Base-by-base conservation (phyloP, 2,113 vertebrate genomes). In the Indicator indicator region DNA sequence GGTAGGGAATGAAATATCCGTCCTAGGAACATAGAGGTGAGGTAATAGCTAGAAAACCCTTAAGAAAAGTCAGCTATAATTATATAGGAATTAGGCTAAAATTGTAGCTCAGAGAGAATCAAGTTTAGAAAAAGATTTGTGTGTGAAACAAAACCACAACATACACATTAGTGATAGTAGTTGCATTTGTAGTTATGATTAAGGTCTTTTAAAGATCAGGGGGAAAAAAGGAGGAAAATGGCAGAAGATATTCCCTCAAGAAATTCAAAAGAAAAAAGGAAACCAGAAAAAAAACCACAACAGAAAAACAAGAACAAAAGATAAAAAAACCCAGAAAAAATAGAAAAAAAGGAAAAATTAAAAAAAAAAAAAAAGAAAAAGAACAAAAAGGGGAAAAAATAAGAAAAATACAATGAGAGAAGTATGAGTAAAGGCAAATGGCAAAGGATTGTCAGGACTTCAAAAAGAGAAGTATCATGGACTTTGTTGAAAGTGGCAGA, bases 1-100 rank as follows among this genome's bases (percentile, higher is more conserved):
- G 4, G 3, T 1, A 59, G 23, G 44, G 17, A 67, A 91, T 32
- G 14, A 87, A 78, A 54, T 38, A 59, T 0, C 5, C 13, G 68
- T 20, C n/a, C 28, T 14, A 56, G 21, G 55, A 40, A 62, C 11
- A 55, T 9, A 67, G 36, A 28, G 24, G 59, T 0, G 0, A 88
- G 26, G 28, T 78, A 56, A 60, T 1, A 67, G 24, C 42, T 58
- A 36, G 21, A 58, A 5, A 62, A 12, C 20, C 16, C 24, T 56
- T 23, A 71, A 19, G 33, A 38, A 26, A 81, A 11, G 18, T 58
- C 69, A 90, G 19, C 11, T 50, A 63, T 60, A 42, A 73, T 1
- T 26, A n/a, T 30, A 59, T 11, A 38, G 38, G 62, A 86, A 86
- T 54, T 12, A 86, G 28, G 54, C 10, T 82, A 74, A 56, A 75